A percentile compares a stretch with the other conserved stretches of the same genome.
Evolutionary conservation across 1,140 invertebrate genomes (phyloP).

Genomic region (Drosophila elegans): DNA sequence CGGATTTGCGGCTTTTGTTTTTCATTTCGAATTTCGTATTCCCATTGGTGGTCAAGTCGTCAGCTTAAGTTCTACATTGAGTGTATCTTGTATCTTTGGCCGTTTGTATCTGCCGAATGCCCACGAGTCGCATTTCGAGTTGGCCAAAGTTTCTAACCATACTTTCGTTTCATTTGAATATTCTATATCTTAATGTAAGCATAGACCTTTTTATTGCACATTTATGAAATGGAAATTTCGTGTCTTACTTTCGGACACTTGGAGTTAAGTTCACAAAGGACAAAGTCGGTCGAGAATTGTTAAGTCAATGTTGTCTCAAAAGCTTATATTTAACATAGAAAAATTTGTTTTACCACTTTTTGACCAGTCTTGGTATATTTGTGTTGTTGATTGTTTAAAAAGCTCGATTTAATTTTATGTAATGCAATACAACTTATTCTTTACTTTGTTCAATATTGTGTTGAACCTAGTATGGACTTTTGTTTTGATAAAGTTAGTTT

Average conservation of each 20-base stretch:
- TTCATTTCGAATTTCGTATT: constrained; percentile 69
- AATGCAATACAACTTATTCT: too few species aligned
- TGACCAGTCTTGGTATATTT: neutral
- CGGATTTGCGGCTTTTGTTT: constrained; percentile 68
- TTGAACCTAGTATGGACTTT: too few species aligned
- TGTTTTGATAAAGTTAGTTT: too few species aligned
- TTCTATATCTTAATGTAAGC: constrained; percentile 69
- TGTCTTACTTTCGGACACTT: constrained; percentile 22
- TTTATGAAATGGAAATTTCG: constrained; percentile 38
- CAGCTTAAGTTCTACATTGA: constrained; percentile 21
- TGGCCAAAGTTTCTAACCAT: constrained; percentile 56
- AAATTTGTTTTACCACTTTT: neutral
- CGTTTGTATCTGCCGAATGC: constrained; percentile 55
- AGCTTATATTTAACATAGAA: neutral
- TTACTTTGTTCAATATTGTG: too few species aligned
- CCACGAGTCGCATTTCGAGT: constrained; percentile 64
- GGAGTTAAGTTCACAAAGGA: constrained; percentile 3
- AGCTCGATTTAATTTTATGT: neutral
- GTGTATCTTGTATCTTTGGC: constrained; percentile 30
- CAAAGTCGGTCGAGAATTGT: neutral
- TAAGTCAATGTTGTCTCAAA: constrained; percentile 10
- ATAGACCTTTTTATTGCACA: constrained; percentile 42
- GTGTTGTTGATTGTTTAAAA: neutral
- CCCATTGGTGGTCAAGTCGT: constrained; percentile 68
- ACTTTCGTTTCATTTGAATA: constrained; percentile 64